A percentile compares a stretch with the other conserved stretches of the same genome.
Evolutionary conservation across 2,888 invertebrate species (phyloP).

Genomic region (Linnaemya vulpina): DNA sequence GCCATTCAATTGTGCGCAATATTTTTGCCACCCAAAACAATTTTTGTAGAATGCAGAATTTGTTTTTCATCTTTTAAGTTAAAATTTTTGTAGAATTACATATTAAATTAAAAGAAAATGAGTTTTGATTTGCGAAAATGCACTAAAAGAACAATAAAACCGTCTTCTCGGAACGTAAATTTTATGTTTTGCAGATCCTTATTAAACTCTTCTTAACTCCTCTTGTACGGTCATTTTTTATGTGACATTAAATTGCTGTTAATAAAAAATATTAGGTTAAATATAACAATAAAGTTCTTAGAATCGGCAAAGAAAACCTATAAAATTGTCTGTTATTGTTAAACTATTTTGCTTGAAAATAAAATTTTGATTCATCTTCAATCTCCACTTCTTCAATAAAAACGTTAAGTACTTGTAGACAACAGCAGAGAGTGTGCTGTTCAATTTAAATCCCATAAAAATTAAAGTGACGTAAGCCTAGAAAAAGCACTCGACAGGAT

Average conservation of each 20-base stretch:
- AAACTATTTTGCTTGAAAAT: constrained; percentile 56
- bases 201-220: background rate
- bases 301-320: constrained; percentile 33
- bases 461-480: constrained; percentile 69
- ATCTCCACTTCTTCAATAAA: constrained; percentile 44
- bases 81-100: background rate
- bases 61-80: no score
- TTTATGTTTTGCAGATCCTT: constrained; percentile 16
- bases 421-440: constrained; percentile 1
- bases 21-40: no score
- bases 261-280: constrained; percentile 55
- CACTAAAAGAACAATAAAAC: background rate
- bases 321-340: constrained; percentile 55
- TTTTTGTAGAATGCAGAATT: no score
- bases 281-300: constrained; percentile 35
- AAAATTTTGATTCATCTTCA: constrained; percentile 64
- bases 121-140: background rate
- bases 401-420: constrained; percentile 56
- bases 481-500: constrained; percentile 55
- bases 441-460: constrained; percentile 62
- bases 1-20: no score
- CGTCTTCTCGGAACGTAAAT: no score
- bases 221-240: constrained; percentile 26
- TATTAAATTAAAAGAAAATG: background rate
- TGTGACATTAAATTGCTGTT: constrained; percentile 2